Percentiles rank a stretch among this genome's conserved stretches.
Evolutionary conservation across 2,797 vertebrate genomes (phyloP).

Genomic region (Argentina silus): DNA sequence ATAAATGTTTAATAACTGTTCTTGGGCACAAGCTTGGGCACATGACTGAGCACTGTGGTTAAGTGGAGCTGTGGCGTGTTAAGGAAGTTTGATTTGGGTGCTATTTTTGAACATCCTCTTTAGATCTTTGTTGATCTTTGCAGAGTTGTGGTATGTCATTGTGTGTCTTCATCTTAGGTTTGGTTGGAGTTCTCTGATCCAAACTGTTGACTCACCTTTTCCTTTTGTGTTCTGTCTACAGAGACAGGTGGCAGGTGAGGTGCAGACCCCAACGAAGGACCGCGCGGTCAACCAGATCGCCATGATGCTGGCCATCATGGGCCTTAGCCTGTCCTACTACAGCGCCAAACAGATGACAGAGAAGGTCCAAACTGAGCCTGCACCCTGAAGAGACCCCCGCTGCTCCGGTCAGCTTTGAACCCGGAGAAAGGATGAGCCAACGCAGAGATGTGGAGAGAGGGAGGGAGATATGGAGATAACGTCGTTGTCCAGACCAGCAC

Average conservation of each 20-base stretch:
- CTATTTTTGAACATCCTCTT: neutral
- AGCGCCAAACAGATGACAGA: slow-evolving; percentile 88
- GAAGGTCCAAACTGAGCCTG: slow-evolving; percentile 51
- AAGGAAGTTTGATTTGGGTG: neutral
- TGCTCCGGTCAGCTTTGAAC: neutral
- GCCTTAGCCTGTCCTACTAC: slow-evolving; percentile 91
- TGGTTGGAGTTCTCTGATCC: neutral
- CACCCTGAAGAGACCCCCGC: slow-evolving; percentile 50
- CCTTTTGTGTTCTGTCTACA: slow-evolving; percentile 49
- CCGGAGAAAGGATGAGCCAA: slow-evolving; percentile 39
- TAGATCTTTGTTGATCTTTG: neutral
- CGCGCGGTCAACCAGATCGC: slow-evolving; percentile 85
- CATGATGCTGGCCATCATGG: slow-evolving; percentile 89
- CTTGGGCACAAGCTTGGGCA: slow-evolving; percentile 15
- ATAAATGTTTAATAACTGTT: slow-evolving; percentile 48
- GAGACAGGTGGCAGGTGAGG: slow-evolving; percentile 90
- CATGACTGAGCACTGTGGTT: neutral
- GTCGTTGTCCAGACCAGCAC: slow-evolving; percentile 36
- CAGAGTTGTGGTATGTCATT: neutral
- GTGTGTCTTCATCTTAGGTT: neutral
- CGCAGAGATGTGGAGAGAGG: slow-evolving; percentile 16
- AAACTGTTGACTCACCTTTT: neutral
- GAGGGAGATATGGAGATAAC: neutral
- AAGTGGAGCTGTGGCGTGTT: neutral
- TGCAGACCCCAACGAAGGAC: slow-evolving; percentile 82